Evolutionary conservation across 2,113 vertebrate species (phyloP).

Genomic region (Laticauda laticaudata): DNA sequence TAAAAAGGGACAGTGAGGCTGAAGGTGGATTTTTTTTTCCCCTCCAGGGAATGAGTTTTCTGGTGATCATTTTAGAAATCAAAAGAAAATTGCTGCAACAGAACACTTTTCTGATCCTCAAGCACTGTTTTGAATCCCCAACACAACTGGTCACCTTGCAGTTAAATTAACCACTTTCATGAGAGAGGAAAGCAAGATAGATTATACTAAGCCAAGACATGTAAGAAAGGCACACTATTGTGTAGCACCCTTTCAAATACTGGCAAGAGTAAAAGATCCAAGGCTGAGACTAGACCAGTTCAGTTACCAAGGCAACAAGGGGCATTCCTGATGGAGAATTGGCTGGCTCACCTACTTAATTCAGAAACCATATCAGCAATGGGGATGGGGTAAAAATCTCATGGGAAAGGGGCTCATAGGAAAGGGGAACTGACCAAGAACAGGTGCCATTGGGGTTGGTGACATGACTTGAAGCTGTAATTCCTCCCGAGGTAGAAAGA

Average conservation of each 20-base stretch:
- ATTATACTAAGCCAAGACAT: neutral
- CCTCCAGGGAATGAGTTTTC: conserved; percentile 44
- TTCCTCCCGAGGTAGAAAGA: neutral
- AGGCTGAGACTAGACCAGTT: neutral
- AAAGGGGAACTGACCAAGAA: neutral
- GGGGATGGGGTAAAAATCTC: neutral
- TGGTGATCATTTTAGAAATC: conserved; percentile 41
- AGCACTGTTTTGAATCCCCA: neutral
- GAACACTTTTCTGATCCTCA: conserved; percentile 28
- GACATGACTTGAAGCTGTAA: neutral
- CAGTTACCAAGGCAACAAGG: neutral
- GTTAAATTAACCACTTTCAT: neutral
- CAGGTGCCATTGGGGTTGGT: neutral
- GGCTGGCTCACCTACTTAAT: neutral
- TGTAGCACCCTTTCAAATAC: neutral
- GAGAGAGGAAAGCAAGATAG: neutral
- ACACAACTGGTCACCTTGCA: conserved; percentile 9
- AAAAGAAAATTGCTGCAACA: conserved; percentile 45
- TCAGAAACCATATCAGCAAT: neutral
- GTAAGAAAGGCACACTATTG: neutral
- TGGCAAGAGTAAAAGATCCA: neutral
- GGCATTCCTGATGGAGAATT: neutral
- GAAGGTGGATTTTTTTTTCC: conserved; percentile 9
- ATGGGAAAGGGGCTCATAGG: neutral
- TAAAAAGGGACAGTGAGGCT: conserved; percentile 48